Base-by-base conservation (phyloP, 2,888 invertebrate species). In the Eupithecia subfuscata region DNA sequence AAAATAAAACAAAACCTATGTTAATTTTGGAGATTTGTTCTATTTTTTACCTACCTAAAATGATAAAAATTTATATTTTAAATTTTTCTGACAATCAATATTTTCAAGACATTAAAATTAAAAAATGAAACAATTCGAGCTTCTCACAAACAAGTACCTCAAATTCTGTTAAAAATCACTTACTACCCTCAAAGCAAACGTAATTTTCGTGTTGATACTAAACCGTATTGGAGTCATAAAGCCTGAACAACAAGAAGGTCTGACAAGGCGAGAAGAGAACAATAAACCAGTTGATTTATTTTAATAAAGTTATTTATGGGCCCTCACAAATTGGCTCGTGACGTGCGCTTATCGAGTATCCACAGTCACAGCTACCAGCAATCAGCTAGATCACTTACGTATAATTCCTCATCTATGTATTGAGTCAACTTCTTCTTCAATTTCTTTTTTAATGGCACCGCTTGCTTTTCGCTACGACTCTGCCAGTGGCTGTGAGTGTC, bases 231-330 rank as follows among this genome's bases (percentile, higher is more conserved):
- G 81, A 79, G 79, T 72, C 78, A 80, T 83, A 82, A 84, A 84
- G 82, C 60, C 63, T 68, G 63, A 63, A 78, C 86, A 85, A 90
- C 88, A 91, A 91, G 89, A 91, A 90, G 88, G 88, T 87, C 83
- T 79, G 86, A 89, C 84, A 88, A 92, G 90, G 92, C 89, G 92
- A 89, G 92, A 92, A 91, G 89, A 91, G 91, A 94, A 93, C 92
- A 94, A 93, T 94, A 93, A 92, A 92, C 86, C 83, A 83, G 84
- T 88, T 93, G 93, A 94, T 94, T 94, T 94, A 94, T 94, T 92
- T 92, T 92, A 93, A 93, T 94, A 92, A 92, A 92, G 87, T 93
- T 92, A 94, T 94, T 93, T 94, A 94, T 93, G 91, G 88, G 86
- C 89, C 84, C 87, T 88, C 89, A 93, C 94, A 93, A 93, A 94